These are phyloP conservation scores for Apogon talboti DNA, from an alignment of 2,797 vertebrate genomes.

Conservation along the genomic window DNA sequence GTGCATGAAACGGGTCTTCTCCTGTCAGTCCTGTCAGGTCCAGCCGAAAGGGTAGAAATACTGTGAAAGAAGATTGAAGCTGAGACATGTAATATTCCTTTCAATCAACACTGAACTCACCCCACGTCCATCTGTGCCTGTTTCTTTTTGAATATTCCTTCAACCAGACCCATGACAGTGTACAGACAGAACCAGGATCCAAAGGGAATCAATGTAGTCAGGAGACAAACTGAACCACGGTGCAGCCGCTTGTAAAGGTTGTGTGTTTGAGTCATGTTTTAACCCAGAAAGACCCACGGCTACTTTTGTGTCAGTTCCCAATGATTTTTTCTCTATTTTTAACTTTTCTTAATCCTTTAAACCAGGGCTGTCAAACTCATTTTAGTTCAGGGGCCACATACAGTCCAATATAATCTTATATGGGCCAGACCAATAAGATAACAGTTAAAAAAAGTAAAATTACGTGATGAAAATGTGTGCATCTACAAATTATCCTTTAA, in stretches of 20 bases:
- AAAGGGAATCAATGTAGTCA: slow-evolving; percentile 45
- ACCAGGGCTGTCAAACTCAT: too few species aligned
- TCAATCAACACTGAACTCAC: slow-evolving; percentile 38
- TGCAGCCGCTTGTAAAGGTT: slow-evolving; percentile 17
- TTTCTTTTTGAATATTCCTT: slow-evolving; percentile 32
- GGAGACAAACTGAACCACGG: slow-evolving; percentile 44
- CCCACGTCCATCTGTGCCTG: slow-evolving; percentile 12
- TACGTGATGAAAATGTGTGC: too few species aligned
- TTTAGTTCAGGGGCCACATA: too few species aligned
- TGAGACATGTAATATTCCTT: slow-evolving; percentile 51
- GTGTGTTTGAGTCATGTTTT: too few species aligned
- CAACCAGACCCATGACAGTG: background rate
- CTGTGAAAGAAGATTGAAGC: slow-evolving; percentile 28
- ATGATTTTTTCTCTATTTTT: too few species aligned
- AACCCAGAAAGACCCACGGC: too few species aligned
- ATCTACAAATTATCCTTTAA: too few species aligned
- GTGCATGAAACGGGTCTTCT: slow-evolving; percentile 59
- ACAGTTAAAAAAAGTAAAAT: too few species aligned
- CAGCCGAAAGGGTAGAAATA: slow-evolving; percentile 39
- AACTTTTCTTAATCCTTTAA: too few species aligned
- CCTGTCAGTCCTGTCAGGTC: slow-evolving; percentile 54
- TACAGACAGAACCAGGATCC: slow-evolving; percentile 24
- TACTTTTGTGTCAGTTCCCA: too few species aligned
- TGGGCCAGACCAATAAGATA: too few species aligned
- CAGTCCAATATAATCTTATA: too few species aligned